Percentiles rank a stretch among this genome's conserved stretches.
phyloP scores from a whole-genome alignment of 2,797 vertebrate species.

The Acropternis orthonyx region DNA sequence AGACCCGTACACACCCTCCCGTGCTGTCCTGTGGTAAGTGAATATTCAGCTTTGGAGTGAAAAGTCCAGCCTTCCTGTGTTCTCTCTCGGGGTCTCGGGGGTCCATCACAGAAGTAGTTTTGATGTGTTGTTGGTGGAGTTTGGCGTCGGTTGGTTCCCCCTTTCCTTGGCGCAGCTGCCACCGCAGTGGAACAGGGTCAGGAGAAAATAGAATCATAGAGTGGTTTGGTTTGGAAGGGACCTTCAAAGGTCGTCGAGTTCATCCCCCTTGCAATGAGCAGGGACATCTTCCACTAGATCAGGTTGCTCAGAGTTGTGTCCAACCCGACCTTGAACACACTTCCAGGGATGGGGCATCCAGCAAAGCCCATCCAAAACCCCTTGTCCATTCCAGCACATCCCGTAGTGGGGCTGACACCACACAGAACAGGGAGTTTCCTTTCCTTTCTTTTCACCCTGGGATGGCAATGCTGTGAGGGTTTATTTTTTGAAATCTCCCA shows the following conservation, averaged over 20 bases:
- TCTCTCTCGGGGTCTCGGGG: background rate
- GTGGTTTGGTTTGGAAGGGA: background rate
- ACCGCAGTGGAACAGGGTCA: fast-evolving
- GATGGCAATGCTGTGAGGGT: fast-evolving
- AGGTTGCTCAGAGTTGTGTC: background rate
- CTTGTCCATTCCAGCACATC: fast-evolving
- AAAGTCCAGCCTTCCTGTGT: background rate
- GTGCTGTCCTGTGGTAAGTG: background rate
- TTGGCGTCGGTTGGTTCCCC: background rate
- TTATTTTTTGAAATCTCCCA: fast-evolving
- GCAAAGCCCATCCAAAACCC: background rate
- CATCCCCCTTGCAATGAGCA: background rate
- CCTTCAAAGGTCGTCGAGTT: background rate
- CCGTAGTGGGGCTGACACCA: fast-evolving
- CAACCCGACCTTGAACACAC: fast-evolving
- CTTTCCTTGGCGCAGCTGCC: background rate
- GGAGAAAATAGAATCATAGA: fast-evolving
- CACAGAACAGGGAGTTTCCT: fast-evolving
- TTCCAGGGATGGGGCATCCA: background rate
- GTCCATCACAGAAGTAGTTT: background rate
- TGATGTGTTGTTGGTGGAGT: fast-evolving
- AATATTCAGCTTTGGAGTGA: fast-evolving
- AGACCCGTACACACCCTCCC: background rate
- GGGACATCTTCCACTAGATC: fast-evolving
- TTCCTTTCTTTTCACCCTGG: background rate